Evolutionary conservation across 2,888 invertebrate genomes (phyloP), one percentile per base, ranked within the genome.

Genomic region (Plemyria rubiginata): DNA sequence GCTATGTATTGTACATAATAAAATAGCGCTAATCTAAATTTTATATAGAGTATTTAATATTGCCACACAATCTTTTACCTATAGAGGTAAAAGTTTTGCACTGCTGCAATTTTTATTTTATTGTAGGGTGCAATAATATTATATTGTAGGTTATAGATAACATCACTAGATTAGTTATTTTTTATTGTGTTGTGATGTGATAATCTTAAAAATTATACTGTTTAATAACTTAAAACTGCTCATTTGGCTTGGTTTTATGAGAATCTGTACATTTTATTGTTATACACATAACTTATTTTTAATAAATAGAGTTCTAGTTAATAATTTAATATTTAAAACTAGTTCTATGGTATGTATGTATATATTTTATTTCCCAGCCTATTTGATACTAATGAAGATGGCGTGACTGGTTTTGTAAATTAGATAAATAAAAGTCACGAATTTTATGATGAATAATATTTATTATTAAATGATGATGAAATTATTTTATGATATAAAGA

Each of bases 281-380:
- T 81, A 82, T 68, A 67, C 65, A 61, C 70, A 79, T 86, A 84
- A 84, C 78, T 84, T 82, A 84, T 85, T 85, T 85, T 83, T 82
- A 83, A 83, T 83, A 79, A 38, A 72, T 81, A 79, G 77, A 86
- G 85, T 81, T 85, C 85, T 84, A 87, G 81, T 80, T 78, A 82
- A 82, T 84, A 81, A 80, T 73, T 72, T 73, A 79, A 82, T 76
- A 71, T 75, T n/a, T 74, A 76, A 79, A 78, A 78, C 53, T 61
- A 50, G 62, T 54, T 56, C 45, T 65, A 43, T 62, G 41, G 36
- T 68, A 58, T 62, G 9, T 67, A 43, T 53, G 7, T 12, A n/a
- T 12, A 57, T 51, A 57, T 32, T 55, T 40, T 38, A 36, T 4
- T 4, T 5, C 41, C 41, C 41, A 8, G 13, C 4, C 7, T 32